Evolutionary conservation across 2,797 vertebrate genomes (phyloP).

Genomic region (Micromesistius poutassou): DNA sequence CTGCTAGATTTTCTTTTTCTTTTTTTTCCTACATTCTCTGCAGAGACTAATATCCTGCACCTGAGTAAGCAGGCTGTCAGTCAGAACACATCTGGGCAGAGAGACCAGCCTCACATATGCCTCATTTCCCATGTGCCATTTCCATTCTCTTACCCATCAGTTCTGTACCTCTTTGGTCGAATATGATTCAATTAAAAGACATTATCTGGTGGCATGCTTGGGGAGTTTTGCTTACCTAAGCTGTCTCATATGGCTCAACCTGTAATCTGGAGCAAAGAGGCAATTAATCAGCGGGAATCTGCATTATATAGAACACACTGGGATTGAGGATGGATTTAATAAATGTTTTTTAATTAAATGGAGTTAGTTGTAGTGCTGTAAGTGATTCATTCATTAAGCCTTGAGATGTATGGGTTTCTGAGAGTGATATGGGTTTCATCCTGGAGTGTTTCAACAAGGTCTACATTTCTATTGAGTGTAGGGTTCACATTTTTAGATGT

Average conservation of each 20-base stretch:
- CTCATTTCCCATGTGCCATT: constrained; percentile 59
- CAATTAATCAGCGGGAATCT: constrained; percentile 54
- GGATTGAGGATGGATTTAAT: constrained; percentile 40
- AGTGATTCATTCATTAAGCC: constrained; percentile 37
- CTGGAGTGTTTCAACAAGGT: background rate
- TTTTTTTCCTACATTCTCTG: constrained; percentile 26
- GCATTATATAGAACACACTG: constrained; percentile 50
- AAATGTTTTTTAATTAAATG: constrained; percentile 50
- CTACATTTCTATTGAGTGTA: background rate
- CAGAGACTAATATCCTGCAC: constrained; percentile 34
- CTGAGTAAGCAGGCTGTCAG: constrained; percentile 63
- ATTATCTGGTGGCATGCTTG: constrained; percentile 51
- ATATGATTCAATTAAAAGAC: constrained; percentile 66
- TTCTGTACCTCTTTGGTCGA: constrained; percentile 40
- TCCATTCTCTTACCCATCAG: constrained; percentile 54
- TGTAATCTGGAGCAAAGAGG: constrained; percentile 54
- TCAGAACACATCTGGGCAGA: constrained; percentile 49
- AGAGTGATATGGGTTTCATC: background rate
- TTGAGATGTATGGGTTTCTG: constrained; percentile 18
- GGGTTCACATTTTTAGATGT: background rate
- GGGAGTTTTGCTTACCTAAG: constrained; percentile 41
- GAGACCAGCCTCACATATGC: constrained; percentile 44
- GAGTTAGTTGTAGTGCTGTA: constrained; percentile 46
- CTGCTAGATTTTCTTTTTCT: constrained; percentile 25
- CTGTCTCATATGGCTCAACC: constrained; percentile 37